Conservation (phyloP, 2,888 invertebrate species). For the Sphinx pinastri region DNA sequence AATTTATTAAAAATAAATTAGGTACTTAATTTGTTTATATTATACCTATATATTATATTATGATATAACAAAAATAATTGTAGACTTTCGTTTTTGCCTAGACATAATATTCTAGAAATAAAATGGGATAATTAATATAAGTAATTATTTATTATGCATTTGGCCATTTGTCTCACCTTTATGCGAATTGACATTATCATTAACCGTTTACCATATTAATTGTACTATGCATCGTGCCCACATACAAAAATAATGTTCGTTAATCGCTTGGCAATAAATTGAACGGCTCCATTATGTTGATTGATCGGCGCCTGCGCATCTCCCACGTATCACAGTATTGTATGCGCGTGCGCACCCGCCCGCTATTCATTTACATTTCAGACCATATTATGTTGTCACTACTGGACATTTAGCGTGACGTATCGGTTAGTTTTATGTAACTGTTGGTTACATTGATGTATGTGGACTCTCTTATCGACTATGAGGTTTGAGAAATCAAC, state of each 20-base stretch:
- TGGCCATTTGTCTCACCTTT: background rate
- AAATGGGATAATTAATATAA: too few species aligned
- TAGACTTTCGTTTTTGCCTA: too few species aligned
- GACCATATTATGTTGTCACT: conserved; percentile 49
- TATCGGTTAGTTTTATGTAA: conserved; percentile 22
- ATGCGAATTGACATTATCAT: background rate
- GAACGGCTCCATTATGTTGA: conserved; percentile 75
- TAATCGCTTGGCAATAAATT: conserved; percentile 64
- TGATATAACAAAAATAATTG: too few species aligned
- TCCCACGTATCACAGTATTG: conserved; percentile 71
- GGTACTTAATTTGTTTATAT: too few species aligned
- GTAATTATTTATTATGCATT: too few species aligned
- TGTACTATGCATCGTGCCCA: conserved; percentile 46
- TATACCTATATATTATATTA: too few species aligned
- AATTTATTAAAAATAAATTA: too few species aligned
- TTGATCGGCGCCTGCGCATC: conserved; percentile 67
- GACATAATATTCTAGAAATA: too few species aligned
- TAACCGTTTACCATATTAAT: conserved; percentile 29
- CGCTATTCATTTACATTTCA: conserved; percentile 28
- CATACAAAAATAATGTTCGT: conserved; percentile 61
- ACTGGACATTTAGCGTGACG: conserved; percentile 38
- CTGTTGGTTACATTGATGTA: conserved; percentile 16
- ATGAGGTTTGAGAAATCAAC: background rate
- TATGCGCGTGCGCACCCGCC: conserved; percentile 42
- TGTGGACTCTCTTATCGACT: background rate